Evolutionary conservation across 2,888 invertebrate species (phyloP), one percentile per base, ranked within the genome.

Genomic region (Lissocephala sabroskyi): DNA sequence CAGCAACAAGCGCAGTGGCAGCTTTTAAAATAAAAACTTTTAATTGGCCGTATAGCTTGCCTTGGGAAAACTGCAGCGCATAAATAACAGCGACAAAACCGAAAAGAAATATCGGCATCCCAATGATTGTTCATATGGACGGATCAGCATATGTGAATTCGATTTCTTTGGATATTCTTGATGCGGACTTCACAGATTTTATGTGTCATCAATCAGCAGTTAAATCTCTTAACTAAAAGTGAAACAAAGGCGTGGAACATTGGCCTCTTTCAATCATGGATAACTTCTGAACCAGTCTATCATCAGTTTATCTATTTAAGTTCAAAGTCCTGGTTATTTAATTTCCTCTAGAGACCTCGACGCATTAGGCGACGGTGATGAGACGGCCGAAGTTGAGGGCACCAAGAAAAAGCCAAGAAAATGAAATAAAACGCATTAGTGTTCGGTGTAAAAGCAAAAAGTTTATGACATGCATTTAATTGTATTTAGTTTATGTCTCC

Each of bases 21-120:
- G 23, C 23, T n/a, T n/a, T n/a, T n/a, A n/a, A 37, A 42, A 19
- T 44, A 62, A 71, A 71, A 42, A 54, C 71, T 65, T 66, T 57
- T 67, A 71, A 67, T 67, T 67, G 67, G 67, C 56, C 45, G 41
- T 33, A 11, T 11, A n/a, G n/a, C n/a, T n/a, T n/a, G n/a, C n/a
- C n/a, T n/a, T n/a, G n/a, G n/a, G n/a, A n/a, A n/a, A n/a, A n/a
- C n/a, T n/a, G n/a, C n/a, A n/a, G n/a, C n/a, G n/a, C n/a, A n/a
- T n/a, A n/a, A 32, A 32, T 13, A 32, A 32, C 13, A 32, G 5
- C 6, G 0, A n/a, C 5, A 32, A 32, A 32, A 30, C 13, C 6
- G 6, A 32, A 30, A 30, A 30, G 2, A 4, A 11, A 30, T 13
- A 11, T n/a, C 13, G n/a, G 29, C 30, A 32, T 32, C 4, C 1